Evolutionary conservation across 2,797 vertebrate genomes (phyloP).

Genomic region (Vultur gryphus): DNA sequence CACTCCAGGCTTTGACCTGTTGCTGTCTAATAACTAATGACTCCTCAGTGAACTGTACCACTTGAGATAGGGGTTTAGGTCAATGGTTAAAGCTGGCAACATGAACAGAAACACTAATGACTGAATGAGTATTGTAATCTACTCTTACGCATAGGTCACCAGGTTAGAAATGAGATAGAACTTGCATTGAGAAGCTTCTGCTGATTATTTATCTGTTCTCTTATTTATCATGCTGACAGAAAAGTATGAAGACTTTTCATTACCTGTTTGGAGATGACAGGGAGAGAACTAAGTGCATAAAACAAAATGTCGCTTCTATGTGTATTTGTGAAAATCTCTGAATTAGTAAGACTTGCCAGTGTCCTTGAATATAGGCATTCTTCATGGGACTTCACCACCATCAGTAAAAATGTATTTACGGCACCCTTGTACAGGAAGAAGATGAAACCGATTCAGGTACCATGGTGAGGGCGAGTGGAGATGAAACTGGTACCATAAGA

Average conservation of each 20-base stretch:
- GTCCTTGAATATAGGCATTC: neutral
- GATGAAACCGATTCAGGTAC: constrained; percentile 91
- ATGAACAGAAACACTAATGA: neutral
- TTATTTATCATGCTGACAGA: neutral
- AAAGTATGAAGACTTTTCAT: neutral
- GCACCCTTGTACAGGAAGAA: constrained; percentile 81
- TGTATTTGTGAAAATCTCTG: neutral
- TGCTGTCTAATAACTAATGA: neutral
- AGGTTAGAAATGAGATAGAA: neutral
- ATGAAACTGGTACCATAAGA: constrained; percentile 82
- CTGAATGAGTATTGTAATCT: neutral
- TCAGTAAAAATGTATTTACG: neutral
- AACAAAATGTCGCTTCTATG: neutral
- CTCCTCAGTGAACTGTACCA: neutral
- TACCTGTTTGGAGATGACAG: neutral
- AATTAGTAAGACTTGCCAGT: neutral
- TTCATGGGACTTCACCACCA: neutral
- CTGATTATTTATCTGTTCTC: neutral
- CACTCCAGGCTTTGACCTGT: neutral
- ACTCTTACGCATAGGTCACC: neutral
- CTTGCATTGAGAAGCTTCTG: neutral
- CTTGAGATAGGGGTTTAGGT: neutral
- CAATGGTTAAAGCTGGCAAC: neutral
- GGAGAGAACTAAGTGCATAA: neutral
- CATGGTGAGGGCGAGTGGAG: constrained; percentile 85